Percentiles rank a stretch among this genome's conserved stretches.
Evolutionary conservation across 1,140 invertebrate genomes (phyloP).

Genomic region (Neuroterus valhalla): DNA sequence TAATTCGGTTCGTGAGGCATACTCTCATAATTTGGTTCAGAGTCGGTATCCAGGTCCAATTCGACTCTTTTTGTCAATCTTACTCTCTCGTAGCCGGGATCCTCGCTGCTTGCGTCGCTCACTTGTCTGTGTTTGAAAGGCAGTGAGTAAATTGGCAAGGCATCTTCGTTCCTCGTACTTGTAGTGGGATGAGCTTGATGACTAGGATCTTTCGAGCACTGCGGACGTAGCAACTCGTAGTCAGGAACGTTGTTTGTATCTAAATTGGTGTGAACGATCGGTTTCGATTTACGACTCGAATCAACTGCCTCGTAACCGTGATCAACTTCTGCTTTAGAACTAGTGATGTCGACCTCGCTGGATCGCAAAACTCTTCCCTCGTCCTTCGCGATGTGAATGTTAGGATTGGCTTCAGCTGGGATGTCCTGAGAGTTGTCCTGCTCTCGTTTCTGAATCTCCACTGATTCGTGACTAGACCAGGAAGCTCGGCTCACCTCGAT

Average conservation of each 20-base stretch:
- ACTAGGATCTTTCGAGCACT: constrained; percentile 66
- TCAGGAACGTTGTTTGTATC: constrained; percentile 81
- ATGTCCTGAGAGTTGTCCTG: constrained; percentile 46
- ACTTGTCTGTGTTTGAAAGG: constrained; percentile 69
- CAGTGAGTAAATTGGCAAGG: constrained; percentile 58
- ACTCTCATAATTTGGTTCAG: constrained; percentile 82
- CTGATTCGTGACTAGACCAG: constrained; percentile 75
- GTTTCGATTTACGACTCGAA: constrained; percentile 29
- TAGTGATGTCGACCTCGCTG: constrained; percentile 42
- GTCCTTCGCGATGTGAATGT: constrained; percentile 6
- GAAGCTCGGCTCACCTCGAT: constrained; percentile 67
- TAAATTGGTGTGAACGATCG: constrained; percentile 52
- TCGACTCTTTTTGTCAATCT: constrained; percentile 59
- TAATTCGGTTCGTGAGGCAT: constrained; percentile 79
- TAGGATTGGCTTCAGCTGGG: neutral
- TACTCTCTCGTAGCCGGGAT: constrained; percentile 71
- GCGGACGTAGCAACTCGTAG: constrained; percentile 81
- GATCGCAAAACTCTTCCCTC: neutral
- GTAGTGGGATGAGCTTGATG: constrained; percentile 54
- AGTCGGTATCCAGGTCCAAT: constrained; percentile 66
- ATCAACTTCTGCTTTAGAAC: constrained; percentile 57
- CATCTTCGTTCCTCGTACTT: constrained; percentile 67
- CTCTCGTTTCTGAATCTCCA: constrained; percentile 68
- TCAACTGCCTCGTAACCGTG: constrained; percentile 66
- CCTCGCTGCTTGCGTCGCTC: constrained; percentile 68